phyloP scores from a whole-genome alignment of 2,888 invertebrate genomes.

The Drosophila neonasuta region DNA sequence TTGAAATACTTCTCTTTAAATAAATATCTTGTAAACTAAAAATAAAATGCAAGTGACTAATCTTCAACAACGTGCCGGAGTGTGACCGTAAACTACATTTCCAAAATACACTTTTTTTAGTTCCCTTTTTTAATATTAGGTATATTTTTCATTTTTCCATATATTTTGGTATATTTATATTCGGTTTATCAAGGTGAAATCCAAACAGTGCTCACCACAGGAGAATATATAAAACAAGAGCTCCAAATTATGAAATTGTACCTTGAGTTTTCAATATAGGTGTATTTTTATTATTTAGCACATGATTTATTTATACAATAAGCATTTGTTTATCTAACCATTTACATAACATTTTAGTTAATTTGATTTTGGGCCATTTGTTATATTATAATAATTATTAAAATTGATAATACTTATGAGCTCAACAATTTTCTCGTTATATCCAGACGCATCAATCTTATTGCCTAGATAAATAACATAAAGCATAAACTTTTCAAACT shows the following conservation, averaged over 20 bases:
- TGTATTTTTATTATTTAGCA: background rate
- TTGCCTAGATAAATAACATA: constrained; percentile 81
- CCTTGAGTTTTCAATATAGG: too few relatives aligned
- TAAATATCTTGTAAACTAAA: constrained; percentile 15
- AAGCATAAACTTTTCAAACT: constrained; percentile 80
- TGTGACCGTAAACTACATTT: background rate
- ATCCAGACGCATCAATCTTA: constrained; percentile 81
- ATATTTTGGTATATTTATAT: too few relatives aligned
- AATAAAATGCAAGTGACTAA: constrained; percentile 45
- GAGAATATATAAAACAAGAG: too few relatives aligned
- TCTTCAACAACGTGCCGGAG: constrained; percentile 3
- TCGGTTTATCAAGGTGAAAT: too few relatives aligned
- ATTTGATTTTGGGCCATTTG: constrained; percentile 19
- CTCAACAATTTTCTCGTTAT: constrained; percentile 82
- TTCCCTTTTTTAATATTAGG: too few relatives aligned
- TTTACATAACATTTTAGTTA: constrained; percentile 2
- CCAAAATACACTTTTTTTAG: background rate
- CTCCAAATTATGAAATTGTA: too few relatives aligned
- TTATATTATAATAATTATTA: constrained; percentile 79
- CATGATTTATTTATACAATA: background rate
- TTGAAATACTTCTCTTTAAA: background rate
- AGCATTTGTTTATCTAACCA: background rate
- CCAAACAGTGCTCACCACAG: too few relatives aligned
- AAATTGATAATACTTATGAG: constrained; percentile 81
- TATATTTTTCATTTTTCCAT: too few relatives aligned